Conservation (phyloP, 2,113 vertebrate species). For the Myiozetetes cayanensis region DNA sequence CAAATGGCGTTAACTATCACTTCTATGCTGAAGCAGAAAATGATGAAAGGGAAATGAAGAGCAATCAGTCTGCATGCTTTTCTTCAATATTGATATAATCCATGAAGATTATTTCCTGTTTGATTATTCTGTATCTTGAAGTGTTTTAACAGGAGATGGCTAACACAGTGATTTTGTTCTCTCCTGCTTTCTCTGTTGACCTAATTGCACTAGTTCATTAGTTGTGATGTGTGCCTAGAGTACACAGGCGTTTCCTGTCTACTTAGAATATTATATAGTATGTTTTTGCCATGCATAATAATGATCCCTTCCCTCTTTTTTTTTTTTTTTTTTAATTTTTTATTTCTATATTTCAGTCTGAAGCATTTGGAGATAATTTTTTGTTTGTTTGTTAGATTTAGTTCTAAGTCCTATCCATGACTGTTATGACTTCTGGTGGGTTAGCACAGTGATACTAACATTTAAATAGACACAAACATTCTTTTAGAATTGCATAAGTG, state of each 20-base stretch:
- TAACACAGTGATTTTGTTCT: neutral
- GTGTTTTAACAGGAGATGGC: neutral
- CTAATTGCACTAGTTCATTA: neutral
- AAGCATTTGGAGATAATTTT: neutral
- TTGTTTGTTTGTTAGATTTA: neutral
- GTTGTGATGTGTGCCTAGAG: neutral
- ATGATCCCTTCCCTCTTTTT: accelerated
- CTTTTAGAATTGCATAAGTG: neutral
- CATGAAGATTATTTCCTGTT: neutral
- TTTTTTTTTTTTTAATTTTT: neutral
- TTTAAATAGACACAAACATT: neutral
- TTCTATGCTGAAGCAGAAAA: neutral
- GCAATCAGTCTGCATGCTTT: neutral
- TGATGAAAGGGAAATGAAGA: neutral
- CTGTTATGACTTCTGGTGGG: neutral
- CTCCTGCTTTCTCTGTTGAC: neutral
- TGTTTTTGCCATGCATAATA: neutral
- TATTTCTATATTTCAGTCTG: neutral
- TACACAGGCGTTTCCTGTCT: neutral
- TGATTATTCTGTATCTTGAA: neutral
- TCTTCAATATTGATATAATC: neutral
- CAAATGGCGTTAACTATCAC: accelerated
- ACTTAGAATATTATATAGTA: neutral
- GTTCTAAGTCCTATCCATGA: neutral
- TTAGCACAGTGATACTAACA: neutral